Base-by-base conservation (phyloP, 1,140 invertebrate species). In the Mactra quadrangularis region DNA sequence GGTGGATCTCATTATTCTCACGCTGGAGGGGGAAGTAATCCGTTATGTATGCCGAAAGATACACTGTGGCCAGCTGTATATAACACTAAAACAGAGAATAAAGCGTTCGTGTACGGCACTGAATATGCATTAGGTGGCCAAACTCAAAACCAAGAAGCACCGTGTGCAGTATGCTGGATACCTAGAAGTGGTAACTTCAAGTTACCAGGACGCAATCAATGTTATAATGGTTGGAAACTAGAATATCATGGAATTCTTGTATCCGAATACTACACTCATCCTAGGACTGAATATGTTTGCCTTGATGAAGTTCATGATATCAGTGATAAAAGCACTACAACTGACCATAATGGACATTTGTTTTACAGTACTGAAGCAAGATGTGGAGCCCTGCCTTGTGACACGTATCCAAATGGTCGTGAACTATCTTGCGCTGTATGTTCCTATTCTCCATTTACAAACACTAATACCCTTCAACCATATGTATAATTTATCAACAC, bases 351-450 rank as follows among this genome's bases (percentile, higher is more conserved):
- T 9, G 75, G 75, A 0, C 38, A 60, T 15, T 25, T 84, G 17
- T 66, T 84, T 64, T 72, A 71, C n/a, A 19, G n/a, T 9, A 74
- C 78, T 11, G 52, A 70, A 25, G 64, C 62, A 17, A 52, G 53
- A 35, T 84, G 82, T 84, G 82, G 82, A 0, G 29, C 82, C 1
- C 50, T 84, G 15, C 29, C 52, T 35, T 84, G 82, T 84, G 72
- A 64, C 0, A 59, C 66, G 13, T 84, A 84, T 55, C 22, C 47
- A 6, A 29, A 72, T 17, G 55, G 60, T 19, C 41, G 70, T 29
- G 62, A 41, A 22, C 55, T 84, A 11, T 60, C 83, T 0, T 84
- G 83, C 78, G 75, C 55, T 31, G 83, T 84, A 13, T 84, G 83
- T 53, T 31, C 74, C 6, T 57, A 29, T 29, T 22, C 53, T 41